Evolutionary conservation across 2,113 vertebrate genomes (phyloP).

Genomic region (Gambusia holbrooki): DNA sequence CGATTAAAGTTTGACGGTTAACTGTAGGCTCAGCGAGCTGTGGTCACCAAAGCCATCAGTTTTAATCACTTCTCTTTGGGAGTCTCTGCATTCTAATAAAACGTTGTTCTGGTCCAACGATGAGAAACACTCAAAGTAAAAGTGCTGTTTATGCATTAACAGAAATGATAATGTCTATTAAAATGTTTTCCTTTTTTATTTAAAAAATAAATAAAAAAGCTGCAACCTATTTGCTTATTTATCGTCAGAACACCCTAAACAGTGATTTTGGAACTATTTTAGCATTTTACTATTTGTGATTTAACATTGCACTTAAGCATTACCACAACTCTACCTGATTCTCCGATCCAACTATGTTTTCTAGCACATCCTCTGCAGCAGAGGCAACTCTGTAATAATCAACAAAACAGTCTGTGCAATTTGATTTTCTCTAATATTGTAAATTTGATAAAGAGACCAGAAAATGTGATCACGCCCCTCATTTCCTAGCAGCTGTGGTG

Average conservation of each 20-base stretch:
- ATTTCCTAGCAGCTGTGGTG: slow-evolving; percentile 36
- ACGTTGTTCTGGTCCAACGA: slow-evolving; percentile 8
- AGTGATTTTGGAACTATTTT: slow-evolving; percentile 11
- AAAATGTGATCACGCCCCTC: not conserved
- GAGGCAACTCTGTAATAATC: not conserved
- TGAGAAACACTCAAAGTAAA: not conserved
- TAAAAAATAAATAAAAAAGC: no score
- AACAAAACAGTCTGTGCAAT: not conserved
- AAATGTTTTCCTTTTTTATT: not conserved
- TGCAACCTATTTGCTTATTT: not conserved
- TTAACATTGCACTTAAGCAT: not conserved
- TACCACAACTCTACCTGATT: not conserved
- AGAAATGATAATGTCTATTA: not conserved
- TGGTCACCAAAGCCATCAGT: slow-evolving; percentile 15
- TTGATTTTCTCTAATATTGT: slow-evolving; percentile 21
- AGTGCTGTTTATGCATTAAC: not conserved
- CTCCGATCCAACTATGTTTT: not conserved
- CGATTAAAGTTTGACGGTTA: slow-evolving; percentile 46
- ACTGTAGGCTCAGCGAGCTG: slow-evolving; percentile 18
- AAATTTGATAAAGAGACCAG: slow-evolving; percentile 20
- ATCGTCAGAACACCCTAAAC: not conserved
- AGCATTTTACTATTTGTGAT: not conserved
- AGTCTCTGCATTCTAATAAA: slow-evolving; percentile 15
- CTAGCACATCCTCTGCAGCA: not conserved
- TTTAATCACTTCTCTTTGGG: slow-evolving; percentile 28